Evolutionary conservation across 2,113 vertebrate species (phyloP).

Genomic region (Cygnus atratus): DNA sequence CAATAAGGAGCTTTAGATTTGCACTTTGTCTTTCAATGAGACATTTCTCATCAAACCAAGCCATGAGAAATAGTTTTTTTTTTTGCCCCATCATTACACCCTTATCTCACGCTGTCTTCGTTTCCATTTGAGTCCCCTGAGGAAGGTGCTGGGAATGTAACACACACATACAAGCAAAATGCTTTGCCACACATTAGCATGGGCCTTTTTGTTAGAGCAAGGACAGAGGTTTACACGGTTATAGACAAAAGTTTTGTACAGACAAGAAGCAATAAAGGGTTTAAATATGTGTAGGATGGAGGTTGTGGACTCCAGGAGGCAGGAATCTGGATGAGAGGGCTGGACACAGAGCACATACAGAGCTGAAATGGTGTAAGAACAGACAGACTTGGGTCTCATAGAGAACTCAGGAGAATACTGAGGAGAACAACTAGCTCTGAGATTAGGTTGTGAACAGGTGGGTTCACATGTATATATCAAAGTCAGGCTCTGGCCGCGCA

Average conservation of each 20-base stretch:
- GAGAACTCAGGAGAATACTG: background rate
- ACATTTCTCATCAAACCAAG: background rate
- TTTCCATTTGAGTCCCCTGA: background rate
- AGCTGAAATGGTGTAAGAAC: background rate
- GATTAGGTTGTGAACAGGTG: background rate
- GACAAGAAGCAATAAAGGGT: background rate
- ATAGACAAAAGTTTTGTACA: background rate
- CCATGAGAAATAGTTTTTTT: background rate
- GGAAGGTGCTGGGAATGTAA: background rate
- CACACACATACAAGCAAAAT: background rate
- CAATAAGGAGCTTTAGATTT: constrained; percentile 12
- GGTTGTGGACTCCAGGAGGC: background rate
- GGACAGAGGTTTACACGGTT: background rate
- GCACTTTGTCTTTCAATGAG: background rate
- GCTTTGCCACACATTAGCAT: fast-evolving
- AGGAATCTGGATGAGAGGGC: background rate
- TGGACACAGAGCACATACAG: background rate
- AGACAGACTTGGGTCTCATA: background rate
- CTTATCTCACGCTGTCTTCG: background rate
- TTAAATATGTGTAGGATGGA: background rate
- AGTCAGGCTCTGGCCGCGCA: background rate
- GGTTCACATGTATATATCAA: background rate
- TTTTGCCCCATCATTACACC: background rate
- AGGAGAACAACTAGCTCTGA: background rate
- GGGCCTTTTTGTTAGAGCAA: background rate